Conservation (phyloP, 2,888 invertebrate species). For the Chloroclysta siterata region DNA sequence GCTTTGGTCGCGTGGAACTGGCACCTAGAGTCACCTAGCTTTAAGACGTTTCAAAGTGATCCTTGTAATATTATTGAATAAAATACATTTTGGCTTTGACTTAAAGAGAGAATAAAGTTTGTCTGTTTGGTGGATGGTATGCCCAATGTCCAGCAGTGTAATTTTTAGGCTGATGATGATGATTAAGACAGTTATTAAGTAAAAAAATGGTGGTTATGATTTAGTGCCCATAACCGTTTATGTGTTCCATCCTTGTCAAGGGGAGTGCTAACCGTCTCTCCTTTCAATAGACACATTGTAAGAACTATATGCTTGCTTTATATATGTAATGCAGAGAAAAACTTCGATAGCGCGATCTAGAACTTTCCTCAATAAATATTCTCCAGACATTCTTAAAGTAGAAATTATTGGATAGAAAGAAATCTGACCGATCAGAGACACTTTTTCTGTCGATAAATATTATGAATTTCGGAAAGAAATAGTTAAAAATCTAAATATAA, state of each 20-base stretch:
- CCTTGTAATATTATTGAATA: too few species aligned
- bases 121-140: too few species aligned
- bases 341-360: slow-evolving; percentile 26
- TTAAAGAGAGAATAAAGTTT: too few species aligned
- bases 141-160: too few species aligned
- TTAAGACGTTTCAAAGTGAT: too few species aligned
- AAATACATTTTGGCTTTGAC: too few species aligned
- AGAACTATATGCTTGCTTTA: not conserved
- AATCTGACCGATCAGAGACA: not conserved
- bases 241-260: slow-evolving; percentile 96
- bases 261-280: slow-evolving; percentile 98
- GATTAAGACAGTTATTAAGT: too few species aligned
- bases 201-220: slow-evolving; percentile 17
- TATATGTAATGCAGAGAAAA: not conserved
- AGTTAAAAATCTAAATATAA: not conserved
- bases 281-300: slow-evolving; percentile 95
- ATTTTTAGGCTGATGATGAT: too few species aligned
- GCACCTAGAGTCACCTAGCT: too few species aligned
- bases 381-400: not conserved
- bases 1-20: too few species aligned
- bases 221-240: slow-evolving; percentile 26
- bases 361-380: slow-evolving; percentile 3
- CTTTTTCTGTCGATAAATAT: not conserved
- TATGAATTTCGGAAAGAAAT: not conserved
- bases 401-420: not conserved